Conservation (phyloP, 2,113 vertebrate genomes). For the Corydoras maculifer region DNA sequence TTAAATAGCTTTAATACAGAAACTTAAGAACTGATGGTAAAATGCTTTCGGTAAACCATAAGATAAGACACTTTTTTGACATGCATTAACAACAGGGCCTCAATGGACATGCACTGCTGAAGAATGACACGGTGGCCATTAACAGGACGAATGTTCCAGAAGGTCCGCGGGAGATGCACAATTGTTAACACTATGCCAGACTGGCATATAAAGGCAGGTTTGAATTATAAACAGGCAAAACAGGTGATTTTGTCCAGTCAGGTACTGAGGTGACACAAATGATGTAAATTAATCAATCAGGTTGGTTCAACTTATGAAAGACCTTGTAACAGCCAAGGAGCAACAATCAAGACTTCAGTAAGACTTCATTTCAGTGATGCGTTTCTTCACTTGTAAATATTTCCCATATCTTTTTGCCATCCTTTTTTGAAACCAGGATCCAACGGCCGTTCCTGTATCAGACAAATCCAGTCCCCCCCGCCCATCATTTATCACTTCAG, state of each 20-base stretch:
- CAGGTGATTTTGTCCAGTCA: slow-evolving; percentile 32
- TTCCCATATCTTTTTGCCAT: background rate
- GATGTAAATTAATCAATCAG: slow-evolving; percentile 20
- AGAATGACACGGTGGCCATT: background rate
- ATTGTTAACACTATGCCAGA: slow-evolving; percentile 17
- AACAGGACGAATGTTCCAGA: slow-evolving; percentile 6
- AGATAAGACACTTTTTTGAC: slow-evolving; percentile 27
- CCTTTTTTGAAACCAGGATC: too few species aligned
- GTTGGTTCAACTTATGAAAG: slow-evolving; percentile 17
- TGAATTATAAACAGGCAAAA: slow-evolving; percentile 27
- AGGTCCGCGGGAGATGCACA: slow-evolving; percentile 23
- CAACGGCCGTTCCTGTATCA: too few species aligned
- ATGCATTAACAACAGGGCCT: slow-evolving; percentile 21
- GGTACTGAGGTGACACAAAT: slow-evolving; percentile 36
- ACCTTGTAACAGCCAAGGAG: slow-evolving; percentile 25
- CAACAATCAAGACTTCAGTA: slow-evolving; percentile 1
- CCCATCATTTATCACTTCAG: too few species aligned
- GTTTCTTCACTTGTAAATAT: background rate
- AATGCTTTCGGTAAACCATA: slow-evolving; percentile 8
- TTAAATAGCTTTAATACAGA: background rate
- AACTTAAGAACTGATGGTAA: background rate
- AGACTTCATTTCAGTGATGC: background rate
- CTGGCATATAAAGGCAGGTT: slow-evolving; percentile 16
- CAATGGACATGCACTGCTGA: slow-evolving; percentile 1
- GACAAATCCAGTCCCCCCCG: too few species aligned